These are phyloP conservation scores for Ridgeia piscesae DNA, from an alignment of 1,140 invertebrate genomes.

Conservation along the genomic window DNA sequence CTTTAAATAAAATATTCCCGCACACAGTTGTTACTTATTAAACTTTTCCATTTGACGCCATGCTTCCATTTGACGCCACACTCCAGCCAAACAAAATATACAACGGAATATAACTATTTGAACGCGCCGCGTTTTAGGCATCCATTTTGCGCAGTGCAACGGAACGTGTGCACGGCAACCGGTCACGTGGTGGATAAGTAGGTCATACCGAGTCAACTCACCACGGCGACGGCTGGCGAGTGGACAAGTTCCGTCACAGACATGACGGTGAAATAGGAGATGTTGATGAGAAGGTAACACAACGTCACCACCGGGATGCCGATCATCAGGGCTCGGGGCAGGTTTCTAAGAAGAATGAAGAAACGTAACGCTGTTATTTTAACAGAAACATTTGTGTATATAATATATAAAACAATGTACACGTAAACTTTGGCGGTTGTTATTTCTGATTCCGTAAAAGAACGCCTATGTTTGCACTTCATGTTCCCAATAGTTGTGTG, in stretches of 20 bases:
- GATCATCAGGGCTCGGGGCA: conserved; percentile 1
- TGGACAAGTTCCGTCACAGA: conserved; percentile 80
- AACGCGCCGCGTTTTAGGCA: no score
- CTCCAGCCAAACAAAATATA: not conserved
- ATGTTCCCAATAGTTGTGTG: not conserved
- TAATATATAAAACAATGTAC: no score
- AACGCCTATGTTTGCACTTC: not conserved
- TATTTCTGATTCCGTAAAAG: not conserved
- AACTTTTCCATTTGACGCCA: no score
- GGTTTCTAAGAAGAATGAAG: not conserved
- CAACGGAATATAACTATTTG: no score
- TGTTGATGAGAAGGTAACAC: conserved; percentile 91
- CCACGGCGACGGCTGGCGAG: conserved; percentile 85
- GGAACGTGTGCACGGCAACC: no score
- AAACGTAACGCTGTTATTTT: not conserved
- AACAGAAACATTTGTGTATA: not conserved
- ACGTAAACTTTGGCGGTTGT: not conserved
- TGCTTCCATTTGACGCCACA: no score
- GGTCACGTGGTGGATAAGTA: not conserved
- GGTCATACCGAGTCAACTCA: not conserved
- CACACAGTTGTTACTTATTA: no score
- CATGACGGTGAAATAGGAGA: conserved; percentile 93
- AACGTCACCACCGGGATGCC: conserved; percentile 72
- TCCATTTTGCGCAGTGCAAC: no score
- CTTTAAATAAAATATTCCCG: no score